Conservation (phyloP, 2,113 vertebrate species). For the Erythrolamprus reginae region DNA sequence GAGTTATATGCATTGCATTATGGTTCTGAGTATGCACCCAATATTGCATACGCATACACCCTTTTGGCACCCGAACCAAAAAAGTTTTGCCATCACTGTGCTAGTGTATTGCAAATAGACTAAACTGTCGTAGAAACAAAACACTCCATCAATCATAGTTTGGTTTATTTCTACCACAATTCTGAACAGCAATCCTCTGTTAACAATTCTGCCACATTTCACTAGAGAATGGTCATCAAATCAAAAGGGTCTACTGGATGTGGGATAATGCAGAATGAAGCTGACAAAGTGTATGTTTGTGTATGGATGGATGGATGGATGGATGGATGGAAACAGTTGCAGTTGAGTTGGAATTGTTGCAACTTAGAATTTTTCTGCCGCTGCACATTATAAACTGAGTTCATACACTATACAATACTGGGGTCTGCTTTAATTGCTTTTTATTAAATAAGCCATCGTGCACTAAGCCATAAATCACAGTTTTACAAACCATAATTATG, state of each 20-base stretch:
- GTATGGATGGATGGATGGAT: too few species aligned
- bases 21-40: too few species aligned
- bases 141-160: not conserved
- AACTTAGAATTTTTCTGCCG: not conserved
- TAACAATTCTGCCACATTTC: not conserved
- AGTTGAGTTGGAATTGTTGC: too few species aligned
- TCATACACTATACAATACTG: not conserved
- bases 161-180: not conserved
- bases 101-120: too few species aligned
- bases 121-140: not conserved
- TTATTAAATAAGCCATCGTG: not conserved
- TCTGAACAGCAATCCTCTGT: not conserved
- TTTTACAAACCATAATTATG: not conserved
- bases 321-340: too few species aligned
- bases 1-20: too few species aligned
- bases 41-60: too few species aligned
- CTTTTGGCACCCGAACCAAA: too few species aligned
- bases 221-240: not conserved
- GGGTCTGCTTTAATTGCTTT: not conserved
- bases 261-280: not conserved
- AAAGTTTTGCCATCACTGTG: too few species aligned
- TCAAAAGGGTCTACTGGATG: not conserved
- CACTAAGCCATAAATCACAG: not conserved
- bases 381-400: not conserved
- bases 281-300: not conserved